phyloP scores from a whole-genome alignment of 53 echinoderm and acorn worm species.

The Arbacia lixula region DNA sequence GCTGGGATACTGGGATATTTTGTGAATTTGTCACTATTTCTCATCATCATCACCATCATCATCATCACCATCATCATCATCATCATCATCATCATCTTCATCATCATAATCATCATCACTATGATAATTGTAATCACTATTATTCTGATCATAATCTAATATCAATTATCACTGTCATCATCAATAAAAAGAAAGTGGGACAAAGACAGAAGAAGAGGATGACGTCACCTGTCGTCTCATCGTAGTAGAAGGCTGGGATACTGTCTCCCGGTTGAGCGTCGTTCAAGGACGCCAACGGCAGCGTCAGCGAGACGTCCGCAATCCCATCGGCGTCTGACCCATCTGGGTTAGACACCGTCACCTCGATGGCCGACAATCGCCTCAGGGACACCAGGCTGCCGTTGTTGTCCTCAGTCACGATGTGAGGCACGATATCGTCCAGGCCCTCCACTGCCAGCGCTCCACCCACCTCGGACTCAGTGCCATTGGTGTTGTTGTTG shows the following conservation, averaged over 20 bases:
- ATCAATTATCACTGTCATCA: no score
- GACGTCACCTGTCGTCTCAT: slow-evolving; percentile 25
- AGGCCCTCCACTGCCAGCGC: neutral
- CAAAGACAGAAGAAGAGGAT: no score
- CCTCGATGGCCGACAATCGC: slow-evolving; percentile 7
- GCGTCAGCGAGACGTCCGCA: neutral
- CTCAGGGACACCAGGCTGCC: neutral
- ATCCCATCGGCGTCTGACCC: slow-evolving; percentile 1
- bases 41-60: no score
- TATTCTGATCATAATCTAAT: no score
- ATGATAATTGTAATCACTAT: no score
- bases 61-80: no score
- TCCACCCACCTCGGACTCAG: neutral
- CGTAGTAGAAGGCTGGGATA: slow-evolving; percentile 14
- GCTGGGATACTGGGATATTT: no score
- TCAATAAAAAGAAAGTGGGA: no score
- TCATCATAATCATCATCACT: no score
- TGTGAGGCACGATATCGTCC: slow-evolving; percentile 2
- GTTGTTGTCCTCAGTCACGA: neutral
- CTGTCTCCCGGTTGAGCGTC: neutral
- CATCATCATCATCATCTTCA: no score
- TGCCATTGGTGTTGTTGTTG: neutral
- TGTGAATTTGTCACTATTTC: no score
- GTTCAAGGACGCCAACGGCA: neutral
- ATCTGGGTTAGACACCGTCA: slow-evolving; percentile 1